Percentiles rank a stretch among this genome's conserved stretches.
phyloP scores from a whole-genome alignment of 1,140 invertebrate species.

The Caenorhabditis briggsae region DNA sequence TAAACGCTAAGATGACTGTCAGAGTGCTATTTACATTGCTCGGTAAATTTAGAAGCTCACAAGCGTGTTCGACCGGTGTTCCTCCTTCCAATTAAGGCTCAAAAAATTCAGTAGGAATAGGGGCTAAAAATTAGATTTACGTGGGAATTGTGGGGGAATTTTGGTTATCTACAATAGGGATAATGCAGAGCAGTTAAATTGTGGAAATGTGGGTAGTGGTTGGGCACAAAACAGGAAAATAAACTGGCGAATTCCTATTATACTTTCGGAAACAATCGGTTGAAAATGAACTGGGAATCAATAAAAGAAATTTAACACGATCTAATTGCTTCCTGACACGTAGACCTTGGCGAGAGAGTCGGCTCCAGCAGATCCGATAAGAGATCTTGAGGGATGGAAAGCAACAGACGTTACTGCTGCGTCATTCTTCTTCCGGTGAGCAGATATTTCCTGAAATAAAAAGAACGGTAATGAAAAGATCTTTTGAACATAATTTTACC shows the following conservation, averaged over 20 bases:
- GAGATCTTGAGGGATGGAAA: constrained; percentile 97
- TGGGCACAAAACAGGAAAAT: neutral
- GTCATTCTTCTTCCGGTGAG: constrained; percentile 99
- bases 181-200: neutral
- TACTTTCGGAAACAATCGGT: constrained; percentile 5
- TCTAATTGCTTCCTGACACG: constrained; percentile 36
- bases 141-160: neutral
- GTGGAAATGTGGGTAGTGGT: neutral
- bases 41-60: neutral
- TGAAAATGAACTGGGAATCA: neutral
- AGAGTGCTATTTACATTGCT: constrained; percentile 28
- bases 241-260: constrained; percentile 42
- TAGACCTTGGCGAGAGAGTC: constrained; percentile 95
- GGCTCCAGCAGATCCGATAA: constrained; percentile 97
- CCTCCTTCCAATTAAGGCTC: neutral
- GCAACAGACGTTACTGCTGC: constrained; percentile 98
- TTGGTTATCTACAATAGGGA: constrained; percentile 46
- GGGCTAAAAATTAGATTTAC: neutral
- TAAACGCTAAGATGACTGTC: constrained; percentile 2
- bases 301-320: neutral
- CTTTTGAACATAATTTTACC: constrained; percentile 62
- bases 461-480: neutral
- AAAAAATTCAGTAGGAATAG: neutral
- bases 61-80: constrained; percentile 1
- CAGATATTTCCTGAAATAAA: constrained; percentile 91